Evolutionary conservation across 2,888 invertebrate species (phyloP), one percentile per base, ranked within the genome.

Genomic region (Hetaerina titia): DNA sequence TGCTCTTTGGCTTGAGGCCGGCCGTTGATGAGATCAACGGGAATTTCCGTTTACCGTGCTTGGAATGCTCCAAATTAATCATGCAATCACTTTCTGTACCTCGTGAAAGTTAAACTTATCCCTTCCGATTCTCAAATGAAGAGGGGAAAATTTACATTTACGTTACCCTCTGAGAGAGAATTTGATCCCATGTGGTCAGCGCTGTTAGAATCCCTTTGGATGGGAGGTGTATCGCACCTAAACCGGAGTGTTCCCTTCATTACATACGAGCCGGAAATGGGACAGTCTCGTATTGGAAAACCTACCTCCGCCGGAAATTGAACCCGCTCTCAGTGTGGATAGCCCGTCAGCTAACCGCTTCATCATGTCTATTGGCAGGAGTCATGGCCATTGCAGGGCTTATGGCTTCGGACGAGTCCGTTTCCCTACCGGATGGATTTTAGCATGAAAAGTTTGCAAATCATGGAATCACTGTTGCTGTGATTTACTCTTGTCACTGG

Each of bases 251-350:
- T 13, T 31, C 81, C 81, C 25, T 81, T 81, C 81, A 31, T 81
- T 81, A 31, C 81, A 31, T 31, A 15, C 25, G 31, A 81, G 81
- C 81, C 81, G 81, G 81, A 81, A 81, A 81, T 81, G 81, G 81
- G 81, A 81, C 81, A 81, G 31, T 81, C 31, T 81, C 81, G 81
- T 81, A 81, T 81, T 81, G 81, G 81, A 81, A 81, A 81, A 81
- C 81, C 81, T 81, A 81, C 81, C 81, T 81, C 81, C 81, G 81
- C 25, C 81, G 81, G 81, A 81, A 81, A 81, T 81, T 81, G 81
- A 81, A 81, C 81, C 9, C 81, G 81, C 81, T 7, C 81, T 81
- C 81, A 15, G 69, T 69, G 69, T n/a, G 69, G 69, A 69, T 69
- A 69, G 81, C 81, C 81, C 81, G 31, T 81, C 81, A 81, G 81